A percentile compares a stretch with the other conserved stretches of the same genome.
These are phyloP conservation scores for Drosophila kohkoa DNA, from an alignment of 1,140 invertebrate genomes.

Conservation along the genomic window DNA sequence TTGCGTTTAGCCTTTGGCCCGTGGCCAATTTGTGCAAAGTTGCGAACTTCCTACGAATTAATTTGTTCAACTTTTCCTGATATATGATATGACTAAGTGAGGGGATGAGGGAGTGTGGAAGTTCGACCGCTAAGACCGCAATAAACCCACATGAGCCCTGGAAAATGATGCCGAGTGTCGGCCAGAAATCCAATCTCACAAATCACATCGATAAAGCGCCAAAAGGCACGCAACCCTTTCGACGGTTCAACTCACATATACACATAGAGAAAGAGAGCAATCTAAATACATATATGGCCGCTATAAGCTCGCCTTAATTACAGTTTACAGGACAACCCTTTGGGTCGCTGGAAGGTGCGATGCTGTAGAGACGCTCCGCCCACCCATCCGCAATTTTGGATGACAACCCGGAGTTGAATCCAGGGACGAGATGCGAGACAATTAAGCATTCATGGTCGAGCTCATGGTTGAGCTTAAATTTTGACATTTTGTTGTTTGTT, in stretches of 20 bases:
- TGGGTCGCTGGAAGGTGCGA: slow-evolving; percentile 11
- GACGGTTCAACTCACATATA: slow-evolving; percentile 36
- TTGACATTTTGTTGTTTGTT: slow-evolving; percentile 77
- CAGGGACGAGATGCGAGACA: slow-evolving; percentile 56
- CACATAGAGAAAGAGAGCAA: not conserved
- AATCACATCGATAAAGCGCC: slow-evolving; percentile 81
- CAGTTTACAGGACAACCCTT: slow-evolving; percentile 55
- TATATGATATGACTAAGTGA: slow-evolving; percentile 43
- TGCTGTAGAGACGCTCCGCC: not conserved
- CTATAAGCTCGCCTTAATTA: slow-evolving; percentile 79
- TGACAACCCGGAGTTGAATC: slow-evolving; percentile 7
- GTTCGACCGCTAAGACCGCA: slow-evolving; percentile 73
- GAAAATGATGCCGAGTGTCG: slow-evolving; percentile 45
- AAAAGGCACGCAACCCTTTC: slow-evolving; percentile 76
- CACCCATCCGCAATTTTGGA: slow-evolving; percentile 21
- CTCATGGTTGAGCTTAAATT: slow-evolving; percentile 79
- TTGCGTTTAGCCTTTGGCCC: slow-evolving; percentile 34
- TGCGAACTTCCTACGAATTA: slow-evolving; percentile 74
- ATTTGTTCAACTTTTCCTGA: slow-evolving; percentile 73
- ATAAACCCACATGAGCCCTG: slow-evolving; percentile 78
- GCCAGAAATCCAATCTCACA: slow-evolving; percentile 74
- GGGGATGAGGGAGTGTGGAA: slow-evolving; percentile 10
- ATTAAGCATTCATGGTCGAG: slow-evolving; percentile 79
- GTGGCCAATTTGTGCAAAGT: slow-evolving; percentile 70
- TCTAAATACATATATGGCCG: slow-evolving; percentile 58